Evolutionary conservation across 1,140 invertebrate species (phyloP), one percentile per base, ranked within the genome.

Genomic region (Drosophila bipectinata): DNA sequence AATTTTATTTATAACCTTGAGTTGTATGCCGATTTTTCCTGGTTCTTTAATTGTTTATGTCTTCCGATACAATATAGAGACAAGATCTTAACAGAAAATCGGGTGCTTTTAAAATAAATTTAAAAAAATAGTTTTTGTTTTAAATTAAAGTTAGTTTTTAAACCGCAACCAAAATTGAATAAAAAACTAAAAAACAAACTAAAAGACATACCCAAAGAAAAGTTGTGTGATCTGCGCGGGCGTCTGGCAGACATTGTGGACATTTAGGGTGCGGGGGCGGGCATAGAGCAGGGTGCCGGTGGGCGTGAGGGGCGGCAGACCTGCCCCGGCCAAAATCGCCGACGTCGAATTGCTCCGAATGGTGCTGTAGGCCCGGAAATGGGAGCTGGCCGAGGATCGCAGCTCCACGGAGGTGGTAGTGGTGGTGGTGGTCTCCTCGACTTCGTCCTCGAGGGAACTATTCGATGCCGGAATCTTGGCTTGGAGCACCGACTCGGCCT

Each of bases 201-300:
- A 7, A 81, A 67, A 47, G 81, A 91, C 89, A 81, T 91, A 91
- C 89, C 89, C 81, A 76, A 91, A 87, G 74, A 91, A 91, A 51
- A 91, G 53, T 78, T 91, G 84, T 49, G 90, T 91, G 74, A 81
- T 91, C 74, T 91, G 85, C 52, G 89, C 69, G 48, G 90, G 90
- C 66, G 90, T 90, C 79, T 91, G 85, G 55, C 79, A 91, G 45
- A 78, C 53, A 77, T 91, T 90, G 47, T 91, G 89, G 8, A 91
- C 90, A 53, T 91, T 91, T 44, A 91, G 72, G 32, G 90, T 91
- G 62, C 90, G 89, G 10, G 90, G 90, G 15, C 90, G 89, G 62
- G 85, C 71, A 30, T 77, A 88, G 2, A 83, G 47, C 51, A 87
- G 26, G 26, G 26, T 61, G 51, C 59, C 72, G 58, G 60, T 64